Evolutionary conservation across 1,140 invertebrate species (phyloP).

Genomic region (Diuraphis noxia): DNA sequence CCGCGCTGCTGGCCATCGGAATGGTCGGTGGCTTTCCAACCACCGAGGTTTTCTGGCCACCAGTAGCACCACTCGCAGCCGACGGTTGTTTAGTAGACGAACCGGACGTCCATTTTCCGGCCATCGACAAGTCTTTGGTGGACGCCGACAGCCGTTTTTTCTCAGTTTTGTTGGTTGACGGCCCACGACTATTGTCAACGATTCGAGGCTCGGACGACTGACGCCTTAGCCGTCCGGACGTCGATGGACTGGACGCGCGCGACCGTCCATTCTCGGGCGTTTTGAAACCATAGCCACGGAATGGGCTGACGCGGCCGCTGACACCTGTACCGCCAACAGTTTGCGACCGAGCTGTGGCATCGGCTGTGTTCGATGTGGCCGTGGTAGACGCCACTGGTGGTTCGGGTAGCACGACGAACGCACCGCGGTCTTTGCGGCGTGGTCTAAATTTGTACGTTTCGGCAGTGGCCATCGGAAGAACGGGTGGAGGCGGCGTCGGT

Average conservation of each 20-base stretch:
- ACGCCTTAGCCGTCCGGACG: not conserved
- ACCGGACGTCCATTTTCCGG: not conserved
- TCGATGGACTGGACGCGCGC: not conserved
- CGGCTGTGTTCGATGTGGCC: not conserved
- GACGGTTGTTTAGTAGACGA: not conserved
- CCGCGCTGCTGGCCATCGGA: not conserved
- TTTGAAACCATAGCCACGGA: slow-evolving; percentile 24
- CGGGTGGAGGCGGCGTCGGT: not conserved
- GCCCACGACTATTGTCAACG: not conserved
- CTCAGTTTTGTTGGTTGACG: not conserved
- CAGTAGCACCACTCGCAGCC: not conserved
- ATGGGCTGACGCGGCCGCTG: slow-evolving; percentile 21
- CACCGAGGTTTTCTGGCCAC: not conserved
- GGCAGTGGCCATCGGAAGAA: not conserved
- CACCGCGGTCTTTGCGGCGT: slow-evolving; percentile 1
- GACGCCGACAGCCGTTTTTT: not conserved
- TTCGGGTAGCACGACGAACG: slow-evolving; percentile 34
- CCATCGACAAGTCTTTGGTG: slow-evolving; percentile 5
- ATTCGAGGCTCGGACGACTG: slow-evolving; percentile 26
- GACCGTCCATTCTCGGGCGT: slow-evolving; percentile 31
- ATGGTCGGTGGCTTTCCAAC: not conserved
- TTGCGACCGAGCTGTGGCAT: not conserved
- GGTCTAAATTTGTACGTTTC: slow-evolving; percentile 26
- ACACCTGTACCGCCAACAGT: not conserved
- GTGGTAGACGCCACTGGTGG: not conserved